Conservation (phyloP, 1,140 invertebrate genomes). For the Aleiodes sp. region DNA sequence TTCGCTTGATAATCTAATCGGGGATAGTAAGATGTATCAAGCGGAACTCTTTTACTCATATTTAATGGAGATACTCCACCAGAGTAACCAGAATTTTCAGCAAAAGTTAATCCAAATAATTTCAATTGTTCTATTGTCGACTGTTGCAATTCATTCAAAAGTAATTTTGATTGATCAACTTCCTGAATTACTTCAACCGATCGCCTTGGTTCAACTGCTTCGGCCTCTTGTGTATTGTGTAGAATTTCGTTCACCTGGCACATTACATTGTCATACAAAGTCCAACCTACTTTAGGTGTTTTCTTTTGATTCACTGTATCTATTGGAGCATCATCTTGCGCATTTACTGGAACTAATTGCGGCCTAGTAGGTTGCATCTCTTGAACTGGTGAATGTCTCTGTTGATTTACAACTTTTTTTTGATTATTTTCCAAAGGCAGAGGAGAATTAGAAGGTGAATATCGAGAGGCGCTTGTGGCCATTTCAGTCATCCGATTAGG, state of each 20-base stretch:
- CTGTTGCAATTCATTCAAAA: conserved; percentile 32
- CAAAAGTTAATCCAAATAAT: conserved; percentile 18
- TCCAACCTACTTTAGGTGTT: conserved; percentile 71
- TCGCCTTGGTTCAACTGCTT: background rate
- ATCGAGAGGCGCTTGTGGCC: no score
- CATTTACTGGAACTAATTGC: background rate
- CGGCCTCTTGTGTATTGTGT: conserved; percentile 50
- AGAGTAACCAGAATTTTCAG: conserved; percentile 48
- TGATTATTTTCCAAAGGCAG: no score
- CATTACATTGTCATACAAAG: conserved; percentile 75
- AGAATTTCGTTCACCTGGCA: conserved; percentile 68
- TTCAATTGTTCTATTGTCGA: conserved; percentile 26
- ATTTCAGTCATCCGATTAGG: background rate
- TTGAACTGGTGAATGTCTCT: no score
- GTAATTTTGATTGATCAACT: conserved; percentile 27
- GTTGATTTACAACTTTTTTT: no score
- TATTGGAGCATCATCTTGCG: conserved; percentile 72
- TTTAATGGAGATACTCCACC: conserved; percentile 22
- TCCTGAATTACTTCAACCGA: background rate
- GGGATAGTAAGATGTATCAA: conserved; percentile 60
- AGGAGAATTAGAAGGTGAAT: no score
- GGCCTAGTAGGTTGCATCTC: no score
- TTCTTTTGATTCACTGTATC: conserved; percentile 66
- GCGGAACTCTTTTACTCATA: conserved; percentile 60
- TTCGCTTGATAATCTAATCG: conserved; percentile 50